A percentile compares a stretch with the other conserved stretches of the same genome.
These are phyloP conservation scores for Festucalex cinctus DNA, from an alignment of 2,113 vertebrate species.

Conservation along the genomic window DNA sequence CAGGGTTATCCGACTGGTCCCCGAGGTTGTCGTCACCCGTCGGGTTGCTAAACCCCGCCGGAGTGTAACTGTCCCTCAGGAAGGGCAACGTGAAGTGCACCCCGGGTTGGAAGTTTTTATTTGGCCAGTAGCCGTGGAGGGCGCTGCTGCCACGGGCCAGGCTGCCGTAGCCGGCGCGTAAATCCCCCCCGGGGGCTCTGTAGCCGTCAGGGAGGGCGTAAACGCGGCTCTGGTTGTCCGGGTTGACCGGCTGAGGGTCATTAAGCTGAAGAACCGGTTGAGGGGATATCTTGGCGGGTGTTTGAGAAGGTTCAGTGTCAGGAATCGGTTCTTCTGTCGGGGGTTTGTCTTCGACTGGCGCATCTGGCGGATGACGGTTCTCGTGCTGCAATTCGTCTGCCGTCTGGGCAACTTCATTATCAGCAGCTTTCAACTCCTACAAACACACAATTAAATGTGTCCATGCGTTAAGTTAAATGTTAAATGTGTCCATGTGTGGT, in stretches of 20 bases:
- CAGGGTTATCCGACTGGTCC: constrained; percentile 49
- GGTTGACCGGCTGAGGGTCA: constrained; percentile 37
- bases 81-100: constrained; percentile 74
- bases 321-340: constrained; percentile 5
- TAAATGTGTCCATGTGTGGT: background rate
- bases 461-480: constrained; percentile 11
- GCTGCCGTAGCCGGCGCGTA: constrained; percentile 62
- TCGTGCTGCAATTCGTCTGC: constrained; percentile 29
- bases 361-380: constrained; percentile 20
- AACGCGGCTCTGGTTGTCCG: constrained; percentile 48
- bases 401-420: constrained; percentile 43
- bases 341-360: constrained; percentile 32
- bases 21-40: constrained; percentile 48
- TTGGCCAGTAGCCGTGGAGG: constrained; percentile 64
- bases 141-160: constrained; percentile 45
- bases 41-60: constrained; percentile 45
- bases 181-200: constrained; percentile 48
- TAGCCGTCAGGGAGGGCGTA: constrained; percentile 53
- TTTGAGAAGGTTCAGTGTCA: constrained; percentile 24
- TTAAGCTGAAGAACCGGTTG: constrained; percentile 22
- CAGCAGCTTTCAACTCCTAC: constrained; percentile 60
- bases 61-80: constrained; percentile 67
- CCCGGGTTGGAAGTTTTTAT: constrained; percentile 67
- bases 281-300: background rate
- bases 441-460: constrained; percentile 25